These are phyloP conservation scores for Pachycephala philippinensis DNA, from an alignment of 2,113 vertebrate genomes.

Conservation along the genomic window DNA sequence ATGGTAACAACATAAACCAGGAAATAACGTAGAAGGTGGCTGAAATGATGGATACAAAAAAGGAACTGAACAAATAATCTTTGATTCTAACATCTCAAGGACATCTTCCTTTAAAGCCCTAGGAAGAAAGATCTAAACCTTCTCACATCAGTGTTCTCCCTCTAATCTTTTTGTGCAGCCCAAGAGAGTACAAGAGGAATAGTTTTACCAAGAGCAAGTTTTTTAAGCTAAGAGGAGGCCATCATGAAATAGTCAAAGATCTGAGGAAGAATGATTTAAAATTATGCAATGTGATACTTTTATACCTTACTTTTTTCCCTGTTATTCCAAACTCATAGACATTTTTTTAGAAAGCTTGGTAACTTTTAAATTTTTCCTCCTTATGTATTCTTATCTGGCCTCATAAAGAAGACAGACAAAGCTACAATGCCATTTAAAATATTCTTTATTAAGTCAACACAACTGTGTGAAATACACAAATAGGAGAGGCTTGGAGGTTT, in stretches of 20 bases:
- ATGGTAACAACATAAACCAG: not conserved
- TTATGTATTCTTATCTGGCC: not conserved
- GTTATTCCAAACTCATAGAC: not conserved
- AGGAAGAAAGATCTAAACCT: not conserved
- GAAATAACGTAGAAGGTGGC: not conserved
- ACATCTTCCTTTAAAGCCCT: conserved; percentile 11
- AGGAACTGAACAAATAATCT: not conserved
- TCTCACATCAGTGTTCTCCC: not conserved
- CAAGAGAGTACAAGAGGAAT: not conserved
- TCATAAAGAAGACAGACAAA: not conserved
- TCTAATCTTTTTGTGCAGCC: conserved; percentile 5
- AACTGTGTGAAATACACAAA: not conserved
- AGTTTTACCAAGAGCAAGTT: not conserved
- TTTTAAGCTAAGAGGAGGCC: not conserved
- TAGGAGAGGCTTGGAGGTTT: not conserved
- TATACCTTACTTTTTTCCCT: not conserved
- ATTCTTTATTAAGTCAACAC: not conserved
- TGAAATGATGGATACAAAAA: not conserved
- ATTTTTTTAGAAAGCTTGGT: not conserved
- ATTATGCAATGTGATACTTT: not conserved
- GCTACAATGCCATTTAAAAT: not conserved
- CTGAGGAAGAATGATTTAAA: not conserved
- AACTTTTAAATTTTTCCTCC: not conserved
- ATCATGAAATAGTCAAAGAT: not conserved
- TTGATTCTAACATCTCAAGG: not conserved